Evolutionary conservation across 2,113 vertebrate genomes (phyloP), one percentile per base, ranked within the genome.

Genomic region (Cynoglossus semilaevis): DNA sequence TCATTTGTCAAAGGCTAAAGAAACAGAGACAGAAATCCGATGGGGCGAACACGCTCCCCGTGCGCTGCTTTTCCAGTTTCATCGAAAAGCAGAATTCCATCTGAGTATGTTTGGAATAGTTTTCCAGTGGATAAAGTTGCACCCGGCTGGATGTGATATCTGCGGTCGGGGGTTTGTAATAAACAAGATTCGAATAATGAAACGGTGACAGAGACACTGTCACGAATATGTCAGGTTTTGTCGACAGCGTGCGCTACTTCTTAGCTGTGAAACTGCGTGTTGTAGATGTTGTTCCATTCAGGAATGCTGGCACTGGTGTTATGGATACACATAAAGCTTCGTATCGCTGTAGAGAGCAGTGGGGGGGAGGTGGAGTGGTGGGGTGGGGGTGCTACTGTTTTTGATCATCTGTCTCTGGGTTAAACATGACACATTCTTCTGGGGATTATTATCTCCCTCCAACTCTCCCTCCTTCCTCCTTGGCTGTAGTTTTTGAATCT

Each of bases 1-100:
- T 72, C 79, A 80, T 88, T 81, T 87, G 82, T 89, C 88, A 89
- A 89, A 87, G 80, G 81, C 78, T 78, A 86, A 81, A 81, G 85
- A 86, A 88, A 86, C 86, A 84, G 66, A 81, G 74, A 73, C 71
- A 73, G 81, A 76, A 74, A 76, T 82, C 71, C 69, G 43, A 67
- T 63, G 76, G 74, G 78, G 63, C 77, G 70, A 74, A 67, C 36
- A 56, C 16, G 56, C 63, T 77, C 68, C 72, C 69, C 38, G 0
- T 63, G 63, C 43, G 37, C 68, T 15, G 51, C 58, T 56, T 51
- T 66, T 58, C 74, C 69, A 7, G 51, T 47, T 12, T 63, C 36
- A 64, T 60, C 19, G 51, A 74, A 76, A 75, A 75, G 67, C 71
- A 58, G 65, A 83, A 81, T 81, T 82, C 83, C 80, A 77, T 81